Evolutionary conservation across 2,113 vertebrate species (phyloP).

Genomic region (Tinamus guttatus): DNA sequence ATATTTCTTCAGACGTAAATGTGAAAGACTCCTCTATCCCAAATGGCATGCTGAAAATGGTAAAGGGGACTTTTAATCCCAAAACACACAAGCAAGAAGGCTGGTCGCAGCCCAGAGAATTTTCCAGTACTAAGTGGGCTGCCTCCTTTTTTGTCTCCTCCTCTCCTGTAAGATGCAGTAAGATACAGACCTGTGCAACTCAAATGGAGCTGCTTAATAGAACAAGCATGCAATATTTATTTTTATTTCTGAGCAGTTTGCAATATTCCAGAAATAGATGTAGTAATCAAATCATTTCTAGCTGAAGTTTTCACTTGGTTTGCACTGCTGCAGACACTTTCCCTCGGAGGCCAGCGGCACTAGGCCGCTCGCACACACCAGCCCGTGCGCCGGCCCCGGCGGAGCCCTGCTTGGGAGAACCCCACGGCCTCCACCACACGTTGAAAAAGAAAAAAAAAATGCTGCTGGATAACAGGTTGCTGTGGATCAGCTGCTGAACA

Average conservation of each 20-base stretch:
- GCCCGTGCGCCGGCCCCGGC: accelerated
- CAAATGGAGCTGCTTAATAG: accelerated
- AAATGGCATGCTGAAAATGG: not conserved
- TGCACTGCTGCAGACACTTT: accelerated
- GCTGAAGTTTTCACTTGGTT: not conserved
- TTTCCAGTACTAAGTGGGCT: not conserved
- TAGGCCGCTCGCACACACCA: accelerated
- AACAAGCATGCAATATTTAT: accelerated
- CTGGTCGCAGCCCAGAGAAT: not conserved
- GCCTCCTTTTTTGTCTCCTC: not conserved
- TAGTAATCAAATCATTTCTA: not conserved
- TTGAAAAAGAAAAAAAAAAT: not conserved
- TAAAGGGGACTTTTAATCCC: constrained; percentile 19
- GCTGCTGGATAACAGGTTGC: not conserved
- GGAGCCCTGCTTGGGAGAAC: not conserved
- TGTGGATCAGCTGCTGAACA: not conserved
- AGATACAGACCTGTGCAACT: not conserved
- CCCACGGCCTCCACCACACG: not conserved
- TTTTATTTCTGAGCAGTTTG: accelerated
- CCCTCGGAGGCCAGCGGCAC: accelerated
- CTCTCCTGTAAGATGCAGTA: not conserved
- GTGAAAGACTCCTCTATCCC: constrained; percentile 8
- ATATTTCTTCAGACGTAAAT: not conserved
- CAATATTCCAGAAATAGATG: not conserved
- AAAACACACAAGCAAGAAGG: not conserved